Base-by-base conservation (phyloP, 2,888 invertebrate species). In the Oscheius onirici region DNA sequence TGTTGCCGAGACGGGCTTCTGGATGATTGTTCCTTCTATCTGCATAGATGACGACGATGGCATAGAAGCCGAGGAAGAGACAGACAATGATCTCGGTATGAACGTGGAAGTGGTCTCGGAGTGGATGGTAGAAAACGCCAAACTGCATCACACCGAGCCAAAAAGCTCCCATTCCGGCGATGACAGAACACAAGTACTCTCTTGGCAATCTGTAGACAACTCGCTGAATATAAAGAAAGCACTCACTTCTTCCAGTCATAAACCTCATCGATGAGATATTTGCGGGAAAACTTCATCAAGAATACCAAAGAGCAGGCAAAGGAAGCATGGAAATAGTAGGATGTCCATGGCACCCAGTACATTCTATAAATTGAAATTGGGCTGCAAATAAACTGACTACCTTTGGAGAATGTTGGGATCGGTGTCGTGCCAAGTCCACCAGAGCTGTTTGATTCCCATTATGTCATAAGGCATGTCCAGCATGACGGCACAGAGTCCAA, bases 391-490 rank as follows among this genome's bases (percentile, higher is more conserved):
- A 17, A 49, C 2, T 15, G 17, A 17, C 57, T 15, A 72, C 74
- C 74, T 49, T 40, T 82, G 80, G 76, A 87, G 90, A 72, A 90
- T 89, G 84, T 90, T 90, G 34, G 90, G 90, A 72, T 90, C 90
- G 2, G 90, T 90, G 81, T 90, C 90, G 81, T 93, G 93, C 93
- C 93, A 94, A 1, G 92, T 92, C 93, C 93, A 93, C 89, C 93
- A 93, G 17, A 93, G 89, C 86, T 92, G 92, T 51, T 93, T 93
- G 13, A 93, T 92, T 0, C 92, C 91, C 72, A 92, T 91, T 63
- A 93, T 92, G 85, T 93, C 93, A 86, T 93, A 81, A 0, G 93
- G 93, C 57, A 93, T 89, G 86, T 94, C 93, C 44, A 93, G 91
- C 55, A 93, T 89, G 0, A 93, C 92, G 0, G 91, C 91, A 6